Evolutionary conservation across 2,797 vertebrate species (phyloP), one percentile per base, ranked within the genome.

Genomic region (Cynodonichthys magdalenae): DNA sequence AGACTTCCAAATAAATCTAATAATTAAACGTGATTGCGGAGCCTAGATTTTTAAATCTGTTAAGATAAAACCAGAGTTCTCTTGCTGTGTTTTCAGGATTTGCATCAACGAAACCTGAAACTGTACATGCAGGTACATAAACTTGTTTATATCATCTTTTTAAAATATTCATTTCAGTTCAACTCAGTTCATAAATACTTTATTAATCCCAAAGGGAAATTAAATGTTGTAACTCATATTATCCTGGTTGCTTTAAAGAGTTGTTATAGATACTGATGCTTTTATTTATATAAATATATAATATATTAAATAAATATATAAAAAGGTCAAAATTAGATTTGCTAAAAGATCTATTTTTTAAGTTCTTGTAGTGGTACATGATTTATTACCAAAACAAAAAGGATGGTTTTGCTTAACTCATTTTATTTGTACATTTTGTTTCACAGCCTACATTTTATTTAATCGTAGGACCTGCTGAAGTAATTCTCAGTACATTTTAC

Each of bases 1-100:
- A 51, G 0, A 4, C 51, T 63, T 73, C 64, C 65, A 79, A 59
- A 69, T 6, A 66, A 69, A 71, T 71, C 66, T 18, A 53, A 63
- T 51, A 24, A 71, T 53, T 48, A 49, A 41, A 3, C 28, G 52
- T 55, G 24, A 17, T 63, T 53, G n/a, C 15, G 67, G 27, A 45
- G 49, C n/a, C 20, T 53, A 45, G 55, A 64, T 85, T 77, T 71
- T 0, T 59, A 66, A 58, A 69, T 66, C 51, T 20, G 42, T 44
- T 12, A 49, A 6, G 20, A 46, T 31, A 5, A 62, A 19, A 9
- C 29, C 24, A 44, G 20, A 1, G 3, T 19, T 5, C 17, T 42
- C 17, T 29, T 14, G 15, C 0, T n/a, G 3, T 52, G 24, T 29
- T 39, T 39, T 10, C 36, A 31, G 5, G 41, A 18, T 18, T 20